Conservation (phyloP, 1,140 invertebrate genomes). For the Rhopalosiphum padi region DNA sequence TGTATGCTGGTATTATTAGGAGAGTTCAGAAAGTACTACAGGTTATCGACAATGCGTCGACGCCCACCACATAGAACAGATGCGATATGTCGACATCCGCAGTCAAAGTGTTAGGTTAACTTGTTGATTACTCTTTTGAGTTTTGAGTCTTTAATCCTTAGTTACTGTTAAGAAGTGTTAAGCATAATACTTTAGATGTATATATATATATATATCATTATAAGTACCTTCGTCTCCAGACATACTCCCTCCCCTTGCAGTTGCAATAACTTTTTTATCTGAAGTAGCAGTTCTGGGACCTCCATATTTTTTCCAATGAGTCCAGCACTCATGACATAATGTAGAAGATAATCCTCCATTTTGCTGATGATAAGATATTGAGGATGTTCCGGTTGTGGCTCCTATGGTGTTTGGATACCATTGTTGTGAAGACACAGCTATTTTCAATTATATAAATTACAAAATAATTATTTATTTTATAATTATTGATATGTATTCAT, state of each 20-base stretch:
- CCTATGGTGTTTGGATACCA: constrained; percentile 79
- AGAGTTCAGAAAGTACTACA: too few species aligned
- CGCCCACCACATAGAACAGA: too few species aligned
- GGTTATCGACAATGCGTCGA: too few species aligned
- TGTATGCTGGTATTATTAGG: too few species aligned
- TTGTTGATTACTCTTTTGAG: background rate
- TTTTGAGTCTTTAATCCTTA: background rate
- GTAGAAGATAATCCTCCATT: constrained; percentile 65
- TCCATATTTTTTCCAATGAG: constrained; percentile 98
- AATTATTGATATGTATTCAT: background rate
- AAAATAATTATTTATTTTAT: background rate
- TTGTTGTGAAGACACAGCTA: constrained; percentile 73
- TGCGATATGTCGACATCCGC: too few species aligned
- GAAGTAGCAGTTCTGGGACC: constrained; percentile 77
- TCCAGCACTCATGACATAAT: constrained; percentile 93
- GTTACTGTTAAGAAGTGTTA: background rate
- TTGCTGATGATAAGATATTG: constrained; percentile 19
- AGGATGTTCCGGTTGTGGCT: background rate
- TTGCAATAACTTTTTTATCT: constrained; percentile 24
- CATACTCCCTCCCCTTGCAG: background rate
- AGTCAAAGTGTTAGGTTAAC: too few species aligned
- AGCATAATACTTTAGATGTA: background rate
- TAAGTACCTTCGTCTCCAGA: constrained; percentile 40
- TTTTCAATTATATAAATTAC: background rate
- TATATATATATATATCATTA: too few species aligned